phyloP scores from a whole-genome alignment of 1,140 invertebrate genomes.

The Agraylea sexmaculata region DNA sequence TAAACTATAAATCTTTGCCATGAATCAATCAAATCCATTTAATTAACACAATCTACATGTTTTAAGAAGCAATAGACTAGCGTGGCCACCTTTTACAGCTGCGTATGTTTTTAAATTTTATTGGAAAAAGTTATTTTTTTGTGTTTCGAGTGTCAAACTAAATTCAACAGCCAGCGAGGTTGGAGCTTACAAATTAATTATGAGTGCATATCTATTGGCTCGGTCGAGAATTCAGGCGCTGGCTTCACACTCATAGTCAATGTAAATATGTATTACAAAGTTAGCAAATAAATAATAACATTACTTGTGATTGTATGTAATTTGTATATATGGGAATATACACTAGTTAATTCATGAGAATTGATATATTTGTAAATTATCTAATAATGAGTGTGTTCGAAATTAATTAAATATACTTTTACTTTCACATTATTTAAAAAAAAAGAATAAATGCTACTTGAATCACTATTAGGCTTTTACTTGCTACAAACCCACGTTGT shows the following conservation, averaged over 20 bases:
- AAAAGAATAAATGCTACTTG: constrained; percentile 21
- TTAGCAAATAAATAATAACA: constrained; percentile 30
- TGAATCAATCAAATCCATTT: constrained; percentile 13
- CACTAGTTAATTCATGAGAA: constrained; percentile 37
- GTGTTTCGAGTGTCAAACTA: too few relatives aligned
- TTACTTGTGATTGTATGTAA: constrained; percentile 31
- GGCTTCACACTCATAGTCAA: constrained; percentile 32
- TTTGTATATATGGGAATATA: constrained; percentile 41
- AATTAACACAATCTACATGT: constrained; percentile 14
- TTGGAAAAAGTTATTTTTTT: constrained; percentile 2
- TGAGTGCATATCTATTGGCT: too few relatives aligned
- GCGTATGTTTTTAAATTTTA: constrained; percentile 1
- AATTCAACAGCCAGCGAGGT: too few relatives aligned
- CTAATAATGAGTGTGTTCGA: constrained; percentile 34
- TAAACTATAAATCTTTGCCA: constrained; percentile 14
- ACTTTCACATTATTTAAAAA: constrained; percentile 40
- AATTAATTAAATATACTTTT: constrained; percentile 35
- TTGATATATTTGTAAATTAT: constrained; percentile 41
- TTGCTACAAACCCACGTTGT: neutral
- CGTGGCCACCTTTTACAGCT: constrained; percentile 6
- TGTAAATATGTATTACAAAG: constrained; percentile 38
- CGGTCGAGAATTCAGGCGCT: constrained; percentile 6
- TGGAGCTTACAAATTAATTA: too few relatives aligned
- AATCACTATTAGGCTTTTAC: constrained; percentile 1
- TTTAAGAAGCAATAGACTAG: constrained; percentile 21